Evolutionary conservation across 2,113 vertebrate species (phyloP).

Genomic region (Hemiprocne comata): DNA sequence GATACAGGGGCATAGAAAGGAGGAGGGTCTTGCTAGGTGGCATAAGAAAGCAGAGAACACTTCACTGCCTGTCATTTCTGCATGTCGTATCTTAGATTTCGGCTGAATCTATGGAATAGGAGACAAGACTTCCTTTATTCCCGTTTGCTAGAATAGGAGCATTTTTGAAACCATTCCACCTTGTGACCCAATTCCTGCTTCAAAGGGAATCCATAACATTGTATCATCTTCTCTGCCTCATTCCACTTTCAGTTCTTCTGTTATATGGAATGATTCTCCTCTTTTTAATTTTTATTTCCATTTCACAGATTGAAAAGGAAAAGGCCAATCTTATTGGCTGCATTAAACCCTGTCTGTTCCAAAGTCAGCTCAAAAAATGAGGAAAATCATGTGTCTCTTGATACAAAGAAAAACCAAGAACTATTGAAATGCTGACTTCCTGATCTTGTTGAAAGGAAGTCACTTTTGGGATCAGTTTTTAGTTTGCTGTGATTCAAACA

Average conservation of each 20-base stretch:
- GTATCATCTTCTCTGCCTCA: background rate
- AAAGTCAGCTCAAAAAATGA: background rate
- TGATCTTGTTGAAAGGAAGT: background rate
- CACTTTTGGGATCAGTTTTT: background rate
- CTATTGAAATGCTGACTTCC: background rate
- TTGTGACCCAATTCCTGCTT: background rate
- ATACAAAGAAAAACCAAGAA: background rate
- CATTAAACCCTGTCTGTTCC: background rate
- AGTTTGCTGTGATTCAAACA: background rate
- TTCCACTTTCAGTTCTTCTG: background rate
- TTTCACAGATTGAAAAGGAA: background rate
- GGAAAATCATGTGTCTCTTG: background rate
- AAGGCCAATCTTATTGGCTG: background rate
- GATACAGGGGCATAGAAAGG: rapidly evolving
- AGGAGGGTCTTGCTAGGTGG: background rate
- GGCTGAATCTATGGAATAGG: background rate
- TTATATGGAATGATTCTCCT: background rate
- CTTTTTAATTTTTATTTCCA: background rate
- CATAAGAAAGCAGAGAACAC: background rate
- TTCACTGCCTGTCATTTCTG: background rate
- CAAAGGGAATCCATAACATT: background rate
- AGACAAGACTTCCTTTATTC: background rate
- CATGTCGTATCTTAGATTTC: background rate
- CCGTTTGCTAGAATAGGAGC: background rate
- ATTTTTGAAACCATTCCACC: background rate